phyloP scores from a whole-genome alignment of 2,797 vertebrate species.

The Halcyon smyrnensis region DNA sequence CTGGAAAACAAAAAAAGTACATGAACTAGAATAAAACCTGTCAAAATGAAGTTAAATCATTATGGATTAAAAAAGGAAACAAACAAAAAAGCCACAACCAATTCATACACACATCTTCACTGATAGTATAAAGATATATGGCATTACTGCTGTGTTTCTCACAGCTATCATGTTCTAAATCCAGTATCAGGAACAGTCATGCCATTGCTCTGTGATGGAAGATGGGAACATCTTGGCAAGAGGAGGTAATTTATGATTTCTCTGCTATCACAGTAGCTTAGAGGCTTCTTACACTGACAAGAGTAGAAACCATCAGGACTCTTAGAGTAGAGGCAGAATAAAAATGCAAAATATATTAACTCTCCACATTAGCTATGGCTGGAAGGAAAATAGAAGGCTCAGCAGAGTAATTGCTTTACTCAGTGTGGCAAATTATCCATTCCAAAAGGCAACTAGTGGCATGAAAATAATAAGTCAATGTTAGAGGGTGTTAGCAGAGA shows the following conservation, averaged over 20 bases:
- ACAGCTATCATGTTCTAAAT: background rate
- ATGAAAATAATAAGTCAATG: background rate
- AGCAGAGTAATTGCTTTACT: conserved; percentile 2
- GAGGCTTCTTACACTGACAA: background rate
- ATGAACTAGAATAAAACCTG: background rate
- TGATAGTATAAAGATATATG: background rate
- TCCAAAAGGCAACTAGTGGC: conserved; percentile 3
- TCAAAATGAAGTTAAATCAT: background rate
- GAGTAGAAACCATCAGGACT: background rate
- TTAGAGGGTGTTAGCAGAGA: background rate
- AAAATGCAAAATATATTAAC: conserved; percentile 16
- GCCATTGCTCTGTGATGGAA: background rate
- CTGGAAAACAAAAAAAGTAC: background rate
- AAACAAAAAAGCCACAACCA: too few species aligned
- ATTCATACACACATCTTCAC: background rate
- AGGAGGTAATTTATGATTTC: background rate
- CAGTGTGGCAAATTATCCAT: background rate
- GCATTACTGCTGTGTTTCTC: background rate
- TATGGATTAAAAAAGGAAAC: fast-evolving
- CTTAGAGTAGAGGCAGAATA: background rate
- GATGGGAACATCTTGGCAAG: background rate
- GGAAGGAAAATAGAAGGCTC: background rate
- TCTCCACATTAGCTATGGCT: background rate
- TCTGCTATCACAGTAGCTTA: background rate
- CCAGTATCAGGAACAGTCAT: background rate